These are phyloP conservation scores for Girardinus metallicus DNA, from an alignment of 2,797 vertebrate genomes.

Conservation along the genomic window DNA sequence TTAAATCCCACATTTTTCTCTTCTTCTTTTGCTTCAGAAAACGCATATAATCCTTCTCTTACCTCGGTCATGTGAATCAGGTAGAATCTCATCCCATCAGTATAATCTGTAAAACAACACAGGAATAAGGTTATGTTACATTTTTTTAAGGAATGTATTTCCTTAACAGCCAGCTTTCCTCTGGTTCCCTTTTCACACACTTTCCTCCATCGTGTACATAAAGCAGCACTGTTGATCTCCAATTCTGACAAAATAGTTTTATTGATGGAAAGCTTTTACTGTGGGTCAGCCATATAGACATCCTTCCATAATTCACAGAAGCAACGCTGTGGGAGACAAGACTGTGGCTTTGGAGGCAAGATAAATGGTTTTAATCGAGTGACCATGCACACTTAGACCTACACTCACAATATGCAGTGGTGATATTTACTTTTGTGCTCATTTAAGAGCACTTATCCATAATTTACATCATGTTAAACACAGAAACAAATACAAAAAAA, in stretches of 20 bases:
- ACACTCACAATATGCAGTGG: constrained; percentile 22
- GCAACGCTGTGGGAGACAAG: constrained; percentile 33
- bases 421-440: constrained; percentile 25
- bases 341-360: constrained; percentile 48
- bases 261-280: constrained; percentile 51
- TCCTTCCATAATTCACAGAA: constrained; percentile 42
- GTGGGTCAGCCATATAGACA: constrained; percentile 28
- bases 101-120: constrained; percentile 78
- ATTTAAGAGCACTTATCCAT: background rate
- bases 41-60: constrained; percentile 66
- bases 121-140: background rate
- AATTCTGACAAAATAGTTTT: constrained; percentile 34
- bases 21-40: constrained; percentile 1
- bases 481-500: background rate
- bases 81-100: constrained; percentile 91
- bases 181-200: background rate
- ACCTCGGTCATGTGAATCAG: constrained; percentile 96
- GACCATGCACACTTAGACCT: constrained; percentile 10
- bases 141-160: background rate
- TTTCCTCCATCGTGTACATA: constrained; percentile 2
- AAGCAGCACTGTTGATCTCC: constrained; percentile 33
- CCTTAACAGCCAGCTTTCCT: background rate
- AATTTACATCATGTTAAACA: background rate
- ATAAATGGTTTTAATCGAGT: constrained; percentile 65
- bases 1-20: constrained; percentile 28